Conservation (phyloP, 64 coral and sea anemone species). For the Exaiptasia diaphana region DNA sequence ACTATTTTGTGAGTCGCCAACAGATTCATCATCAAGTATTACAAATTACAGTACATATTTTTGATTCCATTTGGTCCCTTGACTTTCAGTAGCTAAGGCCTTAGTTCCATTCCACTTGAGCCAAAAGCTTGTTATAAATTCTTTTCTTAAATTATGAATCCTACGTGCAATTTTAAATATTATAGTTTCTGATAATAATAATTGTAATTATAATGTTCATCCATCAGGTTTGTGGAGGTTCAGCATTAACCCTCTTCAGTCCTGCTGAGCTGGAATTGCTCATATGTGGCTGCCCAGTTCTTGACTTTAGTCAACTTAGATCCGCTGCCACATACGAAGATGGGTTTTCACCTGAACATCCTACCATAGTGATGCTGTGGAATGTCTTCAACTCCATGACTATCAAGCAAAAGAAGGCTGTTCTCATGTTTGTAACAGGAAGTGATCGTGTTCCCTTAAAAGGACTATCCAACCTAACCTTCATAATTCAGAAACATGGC, state of each 20-base stretch:
- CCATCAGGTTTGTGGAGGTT: slow-evolving; percentile 87
- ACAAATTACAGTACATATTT: too few species aligned
- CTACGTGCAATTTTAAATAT: too few species aligned
- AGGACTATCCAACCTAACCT: slow-evolving; percentile 74
- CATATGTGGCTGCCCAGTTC: slow-evolving; percentile 79
- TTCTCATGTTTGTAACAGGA: slow-evolving; percentile 90
- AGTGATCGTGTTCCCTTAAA: slow-evolving; percentile 93
- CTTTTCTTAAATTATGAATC: too few species aligned
- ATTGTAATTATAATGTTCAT: too few species aligned
- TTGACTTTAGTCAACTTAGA: slow-evolving; percentile 74
- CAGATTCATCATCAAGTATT: too few species aligned
- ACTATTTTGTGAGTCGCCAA: too few species aligned
- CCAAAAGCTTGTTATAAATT: too few species aligned
- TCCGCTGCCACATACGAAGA: slow-evolving; percentile 76
- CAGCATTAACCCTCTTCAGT: slow-evolving; percentile 74
- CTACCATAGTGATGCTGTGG: slow-evolving; percentile 74
- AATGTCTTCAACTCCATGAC: slow-evolving; percentile 73
- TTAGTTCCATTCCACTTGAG: too few species aligned
- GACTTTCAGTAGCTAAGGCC: too few species aligned
- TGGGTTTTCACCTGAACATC: slow-evolving; percentile 62
- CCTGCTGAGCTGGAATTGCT: slow-evolving; percentile 77
- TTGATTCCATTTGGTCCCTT: too few species aligned
- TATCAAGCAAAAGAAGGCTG: slow-evolving; percentile 72
- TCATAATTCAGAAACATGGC: slow-evolving; percentile 78
- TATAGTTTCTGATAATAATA: too few species aligned